Conservation (phyloP, 2,113 vertebrate genomes). For the Callocephalon fimbriatum region DNA sequence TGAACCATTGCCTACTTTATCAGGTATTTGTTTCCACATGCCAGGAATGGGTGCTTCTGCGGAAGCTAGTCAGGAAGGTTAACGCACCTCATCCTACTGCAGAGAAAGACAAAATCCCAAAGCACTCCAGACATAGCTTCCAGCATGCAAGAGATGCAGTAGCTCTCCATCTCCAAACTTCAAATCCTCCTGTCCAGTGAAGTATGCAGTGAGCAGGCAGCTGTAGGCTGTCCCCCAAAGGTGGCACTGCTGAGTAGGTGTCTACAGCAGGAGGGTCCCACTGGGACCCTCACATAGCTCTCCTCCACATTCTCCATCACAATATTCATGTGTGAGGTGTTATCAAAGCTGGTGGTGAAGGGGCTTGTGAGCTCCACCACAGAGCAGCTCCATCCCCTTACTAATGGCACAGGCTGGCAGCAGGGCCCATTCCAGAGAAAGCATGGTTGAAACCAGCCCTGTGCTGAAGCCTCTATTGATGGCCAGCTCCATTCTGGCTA, state of each 20-base stretch:
- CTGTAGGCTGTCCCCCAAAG: neutral
- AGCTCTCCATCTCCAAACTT: neutral
- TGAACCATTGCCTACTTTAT: neutral
- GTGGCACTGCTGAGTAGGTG: neutral
- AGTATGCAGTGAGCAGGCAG: accelerated
- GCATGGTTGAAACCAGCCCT: neutral
- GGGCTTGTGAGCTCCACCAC: accelerated
- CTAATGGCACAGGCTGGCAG: neutral
- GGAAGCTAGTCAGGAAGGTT: neutral
- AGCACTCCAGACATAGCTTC: neutral
- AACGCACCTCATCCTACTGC: accelerated
- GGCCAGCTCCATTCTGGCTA: accelerated
- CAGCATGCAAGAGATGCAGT: accelerated
- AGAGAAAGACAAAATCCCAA: neutral
- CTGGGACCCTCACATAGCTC: neutral
- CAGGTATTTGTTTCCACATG: neutral
- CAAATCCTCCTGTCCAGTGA: accelerated
- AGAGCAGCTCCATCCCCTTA: neutral
- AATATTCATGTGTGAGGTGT: accelerated
- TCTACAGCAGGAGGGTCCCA: accelerated
- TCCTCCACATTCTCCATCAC: neutral
- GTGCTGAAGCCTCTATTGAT: accelerated
- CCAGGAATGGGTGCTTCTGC: accelerated
- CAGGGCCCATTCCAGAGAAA: neutral
- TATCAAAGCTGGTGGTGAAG: neutral